phyloP scores from a whole-genome alignment of 2,113 vertebrate genomes.

The Pedetes capensis region DNA sequence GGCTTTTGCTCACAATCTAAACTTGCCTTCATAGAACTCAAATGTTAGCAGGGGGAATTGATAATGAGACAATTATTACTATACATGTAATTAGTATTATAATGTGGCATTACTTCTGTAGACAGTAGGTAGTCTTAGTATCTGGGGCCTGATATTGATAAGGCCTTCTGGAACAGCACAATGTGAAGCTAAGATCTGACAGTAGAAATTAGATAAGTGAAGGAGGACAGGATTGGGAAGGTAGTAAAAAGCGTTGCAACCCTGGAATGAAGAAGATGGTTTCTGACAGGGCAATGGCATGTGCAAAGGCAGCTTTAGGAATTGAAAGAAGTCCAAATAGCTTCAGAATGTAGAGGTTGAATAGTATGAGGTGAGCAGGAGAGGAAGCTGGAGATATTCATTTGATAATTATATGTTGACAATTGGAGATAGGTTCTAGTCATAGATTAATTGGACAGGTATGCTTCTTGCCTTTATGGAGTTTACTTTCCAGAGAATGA shows the following conservation, averaged over 20 bases:
- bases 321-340: not conserved
- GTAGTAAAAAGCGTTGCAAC: not conserved
- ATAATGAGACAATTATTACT: not conserved
- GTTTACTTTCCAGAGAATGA: not conserved
- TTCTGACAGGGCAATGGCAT: not conserved
- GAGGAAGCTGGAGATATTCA: not conserved
- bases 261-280: not conserved
- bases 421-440: not conserved
- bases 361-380: not conserved
- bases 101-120: not conserved
- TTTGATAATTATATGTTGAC: not conserved
- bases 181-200: not conserved
- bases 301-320: not conserved
- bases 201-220: not conserved
- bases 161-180: not conserved
- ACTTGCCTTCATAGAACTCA: not conserved
- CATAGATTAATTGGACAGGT: not conserved
- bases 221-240: not conserved
- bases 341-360: not conserved
- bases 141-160: not conserved
- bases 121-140: not conserved
- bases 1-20: not conserved
- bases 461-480: not conserved
- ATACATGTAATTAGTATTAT: not conserved
- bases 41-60: not conserved